These are phyloP conservation scores for Gallinago stenura DNA, from an alignment of 2,797 vertebrate species.

Conservation along the genomic window DNA sequence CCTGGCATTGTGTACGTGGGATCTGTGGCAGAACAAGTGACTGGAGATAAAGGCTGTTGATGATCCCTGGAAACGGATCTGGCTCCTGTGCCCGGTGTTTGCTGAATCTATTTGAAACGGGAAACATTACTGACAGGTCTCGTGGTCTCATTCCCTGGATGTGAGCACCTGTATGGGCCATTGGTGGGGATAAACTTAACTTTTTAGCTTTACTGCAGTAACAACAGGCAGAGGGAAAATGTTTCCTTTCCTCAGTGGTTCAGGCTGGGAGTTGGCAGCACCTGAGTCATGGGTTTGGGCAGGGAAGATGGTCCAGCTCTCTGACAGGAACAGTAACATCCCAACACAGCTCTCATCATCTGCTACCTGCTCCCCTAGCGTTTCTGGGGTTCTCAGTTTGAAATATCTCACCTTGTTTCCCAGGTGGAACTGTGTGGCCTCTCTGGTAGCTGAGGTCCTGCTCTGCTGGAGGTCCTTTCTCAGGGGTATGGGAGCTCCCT, in stretches of 20 bases:
- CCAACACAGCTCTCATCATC: rapidly evolving
- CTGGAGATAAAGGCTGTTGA: not conserved
- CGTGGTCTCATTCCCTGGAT: not conserved
- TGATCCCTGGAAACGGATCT: not conserved
- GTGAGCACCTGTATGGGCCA: not conserved
- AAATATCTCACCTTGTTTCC: not conserved
- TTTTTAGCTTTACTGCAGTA: not conserved
- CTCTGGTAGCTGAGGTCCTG: not conserved
- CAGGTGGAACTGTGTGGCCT: rapidly evolving
- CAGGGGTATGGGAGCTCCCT: not conserved
- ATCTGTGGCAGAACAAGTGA: not conserved
- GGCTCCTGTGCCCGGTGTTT: not conserved
- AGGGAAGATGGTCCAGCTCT: not conserved
- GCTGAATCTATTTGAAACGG: not conserved
- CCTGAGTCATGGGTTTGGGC: not conserved
- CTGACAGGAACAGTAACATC: not conserved
- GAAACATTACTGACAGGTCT: not conserved
- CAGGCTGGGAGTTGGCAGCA: not conserved
- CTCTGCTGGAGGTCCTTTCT: not conserved
- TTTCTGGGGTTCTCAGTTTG: not conserved
- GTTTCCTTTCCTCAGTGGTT: not conserved
- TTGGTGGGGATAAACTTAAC: not conserved
- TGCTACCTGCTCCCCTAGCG: not conserved
- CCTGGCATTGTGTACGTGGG: not conserved
- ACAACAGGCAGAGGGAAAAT: not conserved